Evolutionary conservation across 35 echinoderm and acorn worm genomes (phyloP).

Genomic region (Chiridota heheva): DNA sequence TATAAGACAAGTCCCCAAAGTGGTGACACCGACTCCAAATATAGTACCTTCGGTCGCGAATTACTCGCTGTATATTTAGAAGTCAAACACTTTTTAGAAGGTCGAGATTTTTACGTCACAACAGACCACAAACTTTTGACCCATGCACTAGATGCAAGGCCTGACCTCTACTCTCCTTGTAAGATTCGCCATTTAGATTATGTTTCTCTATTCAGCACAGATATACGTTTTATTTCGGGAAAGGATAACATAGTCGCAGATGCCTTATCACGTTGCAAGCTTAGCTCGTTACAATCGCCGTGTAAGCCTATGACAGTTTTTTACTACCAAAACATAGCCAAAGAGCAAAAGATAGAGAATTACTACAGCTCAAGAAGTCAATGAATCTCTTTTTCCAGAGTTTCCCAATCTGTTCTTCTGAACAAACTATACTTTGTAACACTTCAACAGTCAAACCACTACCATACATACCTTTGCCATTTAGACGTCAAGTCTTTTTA

Average conservation of each 20-base stretch:
- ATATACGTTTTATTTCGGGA: slow-evolving; percentile 53
- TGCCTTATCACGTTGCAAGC: slow-evolving; percentile 32
- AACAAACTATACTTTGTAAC: slow-evolving; percentile 38
- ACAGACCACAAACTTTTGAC: slow-evolving; percentile 67
- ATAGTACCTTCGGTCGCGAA: slow-evolving; percentile 56
- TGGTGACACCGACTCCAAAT: slow-evolving; percentile 21
- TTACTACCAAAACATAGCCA: no score
- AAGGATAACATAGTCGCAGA: slow-evolving; percentile 53
- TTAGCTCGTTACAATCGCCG: background rate
- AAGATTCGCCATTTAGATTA: slow-evolving; percentile 64
- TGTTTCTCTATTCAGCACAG: slow-evolving; percentile 62
- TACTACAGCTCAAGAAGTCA: no score
- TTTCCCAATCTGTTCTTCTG: background rate
- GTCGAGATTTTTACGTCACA: slow-evolving; percentile 32
- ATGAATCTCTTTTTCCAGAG: no score
- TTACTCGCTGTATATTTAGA: slow-evolving; percentile 40
- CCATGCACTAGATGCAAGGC: slow-evolving; percentile 18
- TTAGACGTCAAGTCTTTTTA: slow-evolving; percentile 14
- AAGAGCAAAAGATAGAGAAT: no score
- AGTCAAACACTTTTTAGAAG: slow-evolving; percentile 44
- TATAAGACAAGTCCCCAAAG: slow-evolving; percentile 1
- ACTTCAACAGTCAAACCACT: slow-evolving; percentile 17
- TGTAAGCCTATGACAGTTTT: no score
- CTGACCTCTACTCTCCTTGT: slow-evolving; percentile 45
- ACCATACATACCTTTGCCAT: slow-evolving; percentile 25